Conservation (phyloP, 2,113 vertebrate genomes). For the Nothoprocta perdicaria region DNA sequence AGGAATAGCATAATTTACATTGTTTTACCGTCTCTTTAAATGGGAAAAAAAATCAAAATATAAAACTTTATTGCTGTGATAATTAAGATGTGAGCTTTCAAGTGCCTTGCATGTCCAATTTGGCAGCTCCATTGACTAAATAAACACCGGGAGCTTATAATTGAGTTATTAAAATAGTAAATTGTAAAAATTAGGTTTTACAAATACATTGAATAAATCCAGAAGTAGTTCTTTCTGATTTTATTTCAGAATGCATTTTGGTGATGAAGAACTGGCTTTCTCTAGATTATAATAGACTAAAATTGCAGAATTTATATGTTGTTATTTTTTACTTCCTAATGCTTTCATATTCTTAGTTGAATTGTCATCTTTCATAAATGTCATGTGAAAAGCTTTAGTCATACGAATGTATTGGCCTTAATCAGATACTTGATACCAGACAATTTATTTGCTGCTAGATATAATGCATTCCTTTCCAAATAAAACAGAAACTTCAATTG, state of each 20-base stretch:
- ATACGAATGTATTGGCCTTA: slow-evolving; percentile 77
- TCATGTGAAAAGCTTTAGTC: not conserved
- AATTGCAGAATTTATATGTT: not conserved
- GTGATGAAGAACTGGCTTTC: accelerated
- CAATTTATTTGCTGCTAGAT: slow-evolving; percentile 94
- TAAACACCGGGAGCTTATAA: not conserved
- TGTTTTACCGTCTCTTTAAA: not conserved
- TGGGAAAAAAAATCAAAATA: not conserved
- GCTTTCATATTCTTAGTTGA: not conserved
- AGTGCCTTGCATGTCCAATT: accelerated
- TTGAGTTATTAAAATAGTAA: not conserved
- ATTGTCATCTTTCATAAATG: not conserved
- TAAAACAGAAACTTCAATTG: slow-evolving; percentile 84
- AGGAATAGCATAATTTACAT: not conserved
- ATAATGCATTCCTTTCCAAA: slow-evolving; percentile 90
- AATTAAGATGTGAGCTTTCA: not conserved
- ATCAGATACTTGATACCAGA: slow-evolving; percentile 78
- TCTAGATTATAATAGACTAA: not conserved
- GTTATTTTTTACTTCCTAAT: not conserved
- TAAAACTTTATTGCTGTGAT: not conserved
- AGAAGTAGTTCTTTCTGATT: not conserved
- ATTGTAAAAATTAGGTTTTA: too few species aligned
- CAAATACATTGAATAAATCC: not conserved
- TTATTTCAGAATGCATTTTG: not conserved
- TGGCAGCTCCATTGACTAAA: not conserved